phyloP scores from a whole-genome alignment of 2,888 invertebrate genomes.

The Resseliella maxima region DNA sequence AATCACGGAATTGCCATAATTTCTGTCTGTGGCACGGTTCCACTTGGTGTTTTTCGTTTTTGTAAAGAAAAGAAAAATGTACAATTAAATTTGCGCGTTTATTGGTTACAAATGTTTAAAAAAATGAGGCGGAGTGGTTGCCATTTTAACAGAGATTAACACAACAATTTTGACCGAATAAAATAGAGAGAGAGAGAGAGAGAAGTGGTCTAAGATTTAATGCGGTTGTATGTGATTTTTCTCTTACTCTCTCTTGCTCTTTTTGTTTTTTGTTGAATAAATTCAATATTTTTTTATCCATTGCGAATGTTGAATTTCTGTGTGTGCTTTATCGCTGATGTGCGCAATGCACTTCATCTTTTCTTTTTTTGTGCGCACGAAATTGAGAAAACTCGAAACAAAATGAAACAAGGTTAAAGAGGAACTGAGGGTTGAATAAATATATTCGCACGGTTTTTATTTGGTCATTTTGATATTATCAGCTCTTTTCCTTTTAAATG shows the following conservation, averaged over 20 bases:
- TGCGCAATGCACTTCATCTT: background rate
- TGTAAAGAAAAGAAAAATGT: background rate
- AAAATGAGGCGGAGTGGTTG: background rate
- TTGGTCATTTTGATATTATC: conserved; percentile 42
- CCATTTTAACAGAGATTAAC: background rate
- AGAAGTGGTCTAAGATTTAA: conserved; percentile 18
- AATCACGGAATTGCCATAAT: conserved; percentile 6
- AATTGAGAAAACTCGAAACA: conserved; percentile 13
- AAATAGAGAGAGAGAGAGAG: conserved; percentile 17
- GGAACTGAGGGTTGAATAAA: conserved; percentile 53
- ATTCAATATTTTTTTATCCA: background rate
- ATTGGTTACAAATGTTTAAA: conserved; percentile 21
- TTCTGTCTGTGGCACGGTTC: background rate
- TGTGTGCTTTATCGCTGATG: conserved; percentile 40
- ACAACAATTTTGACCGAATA: conserved; percentile 35
- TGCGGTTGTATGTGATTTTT: background rate
- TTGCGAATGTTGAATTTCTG: background rate
- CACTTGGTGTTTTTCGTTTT: background rate
- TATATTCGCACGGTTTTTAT: conserved; percentile 54
- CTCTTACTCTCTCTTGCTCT: background rate
- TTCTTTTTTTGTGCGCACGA: background rate
- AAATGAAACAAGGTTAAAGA: conserved; percentile 3
- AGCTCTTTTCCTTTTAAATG: conserved; percentile 24
- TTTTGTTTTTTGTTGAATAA: background rate
- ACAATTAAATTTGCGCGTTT: conserved; percentile 46